Evolutionary conservation across 1,140 invertebrate genomes (phyloP).

Genomic region (Harpegnathos saltator): DNA sequence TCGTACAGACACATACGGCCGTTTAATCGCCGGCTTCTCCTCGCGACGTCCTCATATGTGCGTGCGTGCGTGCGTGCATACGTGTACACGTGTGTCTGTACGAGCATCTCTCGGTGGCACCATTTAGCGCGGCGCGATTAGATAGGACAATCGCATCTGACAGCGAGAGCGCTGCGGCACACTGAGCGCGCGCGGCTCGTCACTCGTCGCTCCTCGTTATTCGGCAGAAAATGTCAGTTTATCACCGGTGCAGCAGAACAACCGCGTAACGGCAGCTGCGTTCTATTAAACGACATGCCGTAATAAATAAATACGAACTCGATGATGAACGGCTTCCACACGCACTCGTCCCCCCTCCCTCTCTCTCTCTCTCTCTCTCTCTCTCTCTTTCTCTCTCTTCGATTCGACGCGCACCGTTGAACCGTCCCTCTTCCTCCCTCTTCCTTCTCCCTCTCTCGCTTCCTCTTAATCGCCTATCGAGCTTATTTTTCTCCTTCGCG

Average conservation of each 20-base stretch:
- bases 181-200: background rate
- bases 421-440: background rate
- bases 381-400: constrained; percentile 36
- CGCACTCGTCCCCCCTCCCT: constrained; percentile 22
- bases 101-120: constrained; percentile 13
- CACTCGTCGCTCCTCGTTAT: constrained; percentile 32
- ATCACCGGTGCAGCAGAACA: constrained; percentile 50
- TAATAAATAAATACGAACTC: constrained; percentile 50
- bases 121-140: constrained; percentile 49
- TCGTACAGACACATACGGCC: constrained; percentile 16
- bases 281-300: constrained; percentile 37
- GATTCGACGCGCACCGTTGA: background rate
- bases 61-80: background rate
- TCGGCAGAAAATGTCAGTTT: constrained; percentile 37
- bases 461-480: constrained; percentile 22
- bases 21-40: constrained; percentile 29
- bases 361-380: too few relatives aligned
- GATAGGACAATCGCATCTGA: constrained; percentile 57
- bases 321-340: constrained; percentile 24
- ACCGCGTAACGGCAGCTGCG: constrained; percentile 45
- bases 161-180: constrained; percentile 26
- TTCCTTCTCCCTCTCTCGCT: too few relatives aligned
- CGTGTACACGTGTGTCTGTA: too few relatives aligned
- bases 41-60: background rate
- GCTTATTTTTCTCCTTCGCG: constrained; percentile 8